Base-by-base conservation (phyloP, 2,888 invertebrate genomes). In the Limnephilus rhombicus region DNA sequence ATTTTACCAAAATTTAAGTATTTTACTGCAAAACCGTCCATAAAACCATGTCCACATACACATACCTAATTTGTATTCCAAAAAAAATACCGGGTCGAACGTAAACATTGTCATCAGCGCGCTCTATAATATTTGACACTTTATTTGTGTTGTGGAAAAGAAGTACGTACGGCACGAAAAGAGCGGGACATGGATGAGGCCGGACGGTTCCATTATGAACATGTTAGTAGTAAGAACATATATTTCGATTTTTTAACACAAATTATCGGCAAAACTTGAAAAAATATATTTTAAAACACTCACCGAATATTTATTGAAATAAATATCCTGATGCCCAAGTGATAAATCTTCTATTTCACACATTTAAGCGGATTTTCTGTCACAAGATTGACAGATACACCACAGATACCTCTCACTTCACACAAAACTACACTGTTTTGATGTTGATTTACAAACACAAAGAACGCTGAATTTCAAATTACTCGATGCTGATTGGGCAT, bases 281-380 rank as follows among this genome's bases (percentile, higher is more conserved):
- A n/a, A 91, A 90, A 68, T 31, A 53, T 88, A 45, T n/a, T 31
- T 49, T 68, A 91, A 89, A 87, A 92, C 92, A 97, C 97, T 97
- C 96, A 97, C 97, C 96, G 97, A 96, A 96, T 97, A 97, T 96
- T 97, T 97, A 96, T 96, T 96, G 94, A 96, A 95, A 95, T 96
- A 96, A 95, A 97, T 97, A 96, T 97, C 96, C 96, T 96, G 96
- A 96, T 97, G 97, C 96, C 97, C 96, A 95, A 96, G 95, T 94
- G 97, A 96, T 96, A 96, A 97, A 96, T 97, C 97, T 96, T 97
- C 96, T 96, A 97, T 96, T 96, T 97, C 97, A 96, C 97, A 97
- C 97, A 97, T 97, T 96, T 96, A 96, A 91, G 85, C 95, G 96
- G 95, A 95, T 95, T 95, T 96, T 96, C 95, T 94, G 95, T 95